Conservation (phyloP, 2,888 invertebrate species). For the Athalia rosae region DNA sequence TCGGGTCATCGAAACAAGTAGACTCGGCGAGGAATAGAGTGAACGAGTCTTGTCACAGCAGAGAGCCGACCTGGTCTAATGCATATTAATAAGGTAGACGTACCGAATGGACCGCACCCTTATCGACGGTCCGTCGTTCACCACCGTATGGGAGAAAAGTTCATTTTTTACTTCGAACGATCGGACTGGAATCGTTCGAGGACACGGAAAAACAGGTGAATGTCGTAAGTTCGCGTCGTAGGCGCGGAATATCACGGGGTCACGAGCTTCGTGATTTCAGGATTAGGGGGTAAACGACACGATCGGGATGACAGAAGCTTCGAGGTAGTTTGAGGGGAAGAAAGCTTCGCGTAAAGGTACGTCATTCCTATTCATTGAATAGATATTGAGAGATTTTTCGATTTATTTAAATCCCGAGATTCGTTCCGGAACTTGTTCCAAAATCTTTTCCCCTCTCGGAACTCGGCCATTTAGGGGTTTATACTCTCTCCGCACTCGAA, state of each 20-base stretch:
- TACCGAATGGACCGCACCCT: conserved; percentile 43
- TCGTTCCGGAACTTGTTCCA: conserved; percentile 55
- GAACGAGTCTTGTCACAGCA: conserved; percentile 48
- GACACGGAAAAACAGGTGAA: too few species aligned
- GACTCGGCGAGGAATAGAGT: conserved; percentile 52
- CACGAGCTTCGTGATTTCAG: too few species aligned
- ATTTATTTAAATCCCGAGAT: conserved; percentile 63
- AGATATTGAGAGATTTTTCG: conserved; percentile 61
- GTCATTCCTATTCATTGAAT: conserved; percentile 63
- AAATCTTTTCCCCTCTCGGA: conserved; percentile 55
- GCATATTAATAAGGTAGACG: conserved; percentile 64
- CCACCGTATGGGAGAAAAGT: too few species aligned
- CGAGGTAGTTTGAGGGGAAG: conserved; percentile 6
- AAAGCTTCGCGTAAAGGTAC: conserved; percentile 45
- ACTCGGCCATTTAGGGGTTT: conserved; percentile 33
- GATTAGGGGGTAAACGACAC: background rate
- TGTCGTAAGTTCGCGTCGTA: too few species aligned
- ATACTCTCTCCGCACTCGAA: conserved; percentile 9
- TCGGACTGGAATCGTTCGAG: too few species aligned
- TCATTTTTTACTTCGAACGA: too few species aligned
- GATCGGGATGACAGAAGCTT: background rate
- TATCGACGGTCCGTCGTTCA: too few species aligned
- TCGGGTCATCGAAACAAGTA: conserved; percentile 38
- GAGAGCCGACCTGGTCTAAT: conserved; percentile 62
- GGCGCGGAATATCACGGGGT: too few species aligned